These are phyloP conservation scores for Pocota personata DNA, from an alignment of 2,888 invertebrate genomes.

Conservation along the genomic window DNA sequence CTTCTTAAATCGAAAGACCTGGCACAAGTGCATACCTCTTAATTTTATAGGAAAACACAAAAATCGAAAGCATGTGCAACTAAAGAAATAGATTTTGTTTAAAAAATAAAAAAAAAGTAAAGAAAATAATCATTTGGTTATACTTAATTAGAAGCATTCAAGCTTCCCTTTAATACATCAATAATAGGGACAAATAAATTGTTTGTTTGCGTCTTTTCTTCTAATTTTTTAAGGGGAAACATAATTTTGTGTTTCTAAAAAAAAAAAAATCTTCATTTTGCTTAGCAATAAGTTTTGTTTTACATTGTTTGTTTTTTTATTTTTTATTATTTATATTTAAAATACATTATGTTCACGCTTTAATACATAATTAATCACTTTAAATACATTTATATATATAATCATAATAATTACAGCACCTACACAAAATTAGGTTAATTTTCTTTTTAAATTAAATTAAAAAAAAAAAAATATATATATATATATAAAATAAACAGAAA, in stretches of 20 bases:
- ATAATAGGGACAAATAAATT: slow-evolving; percentile 20
- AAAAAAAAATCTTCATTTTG: slow-evolving; percentile 50
- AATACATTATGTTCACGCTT: slow-evolving; percentile 73
- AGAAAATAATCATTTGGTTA: not conserved
- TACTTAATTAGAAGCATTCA: slow-evolving; percentile 1
- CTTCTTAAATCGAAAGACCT: no score
- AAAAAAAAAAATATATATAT: slow-evolving; percentile 27
- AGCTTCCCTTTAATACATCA: slow-evolving; percentile 20
- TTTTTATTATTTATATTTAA: slow-evolving; percentile 66
- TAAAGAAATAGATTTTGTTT: not conserved
- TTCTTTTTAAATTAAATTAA: slow-evolving; percentile 34
- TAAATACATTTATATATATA: slow-evolving; percentile 67
- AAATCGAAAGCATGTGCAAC: not conserved
- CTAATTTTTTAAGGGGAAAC: not conserved
- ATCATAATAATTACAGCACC: slow-evolving; percentile 74
- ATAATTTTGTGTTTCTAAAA: not conserved
- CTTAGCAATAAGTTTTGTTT: slow-evolving; percentile 63
- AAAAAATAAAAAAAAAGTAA: not conserved
- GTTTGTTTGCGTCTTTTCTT: slow-evolving; percentile 14
- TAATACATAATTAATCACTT: slow-evolving; percentile 72
- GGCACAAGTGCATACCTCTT: not conserved
- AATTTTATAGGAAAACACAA: not conserved
- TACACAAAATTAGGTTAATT: slow-evolving; percentile 69
- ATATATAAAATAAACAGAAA: slow-evolving; percentile 27
- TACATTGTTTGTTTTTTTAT: slow-evolving; percentile 43